Conservation (phyloP, 2,888 invertebrate genomes). For the Drosophila mulleri region DNA sequence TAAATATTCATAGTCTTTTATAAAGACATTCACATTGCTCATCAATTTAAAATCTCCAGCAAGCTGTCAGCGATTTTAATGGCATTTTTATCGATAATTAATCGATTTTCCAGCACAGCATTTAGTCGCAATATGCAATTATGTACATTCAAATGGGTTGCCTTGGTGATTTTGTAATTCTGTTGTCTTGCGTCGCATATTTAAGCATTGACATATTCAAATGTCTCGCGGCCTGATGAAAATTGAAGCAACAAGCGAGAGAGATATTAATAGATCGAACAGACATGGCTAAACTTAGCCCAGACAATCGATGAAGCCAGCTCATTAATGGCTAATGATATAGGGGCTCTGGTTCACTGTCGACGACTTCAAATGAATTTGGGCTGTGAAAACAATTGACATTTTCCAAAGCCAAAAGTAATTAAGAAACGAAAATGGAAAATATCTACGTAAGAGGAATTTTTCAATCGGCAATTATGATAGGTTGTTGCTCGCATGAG, state of each 20-base stretch:
- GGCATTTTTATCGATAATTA: constrained; percentile 1
- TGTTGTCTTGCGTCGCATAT: constrained; percentile 8
- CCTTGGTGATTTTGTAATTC: constrained; percentile 2
- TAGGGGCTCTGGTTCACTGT: not conserved
- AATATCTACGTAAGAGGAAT: not conserved
- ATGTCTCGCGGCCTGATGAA: constrained; percentile 7
- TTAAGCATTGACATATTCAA: constrained; percentile 33
- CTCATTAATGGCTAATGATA: constrained; percentile 14
- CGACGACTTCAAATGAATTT: not conserved
- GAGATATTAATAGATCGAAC: constrained; percentile 15
- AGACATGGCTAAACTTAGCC: constrained; percentile 12
- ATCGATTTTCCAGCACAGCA: not conserved
- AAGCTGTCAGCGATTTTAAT: not conserved
- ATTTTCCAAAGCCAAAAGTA: constrained; percentile 8
- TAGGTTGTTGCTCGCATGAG: not conserved
- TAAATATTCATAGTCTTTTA: not conserved
- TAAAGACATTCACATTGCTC: not conserved
- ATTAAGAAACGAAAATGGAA: constrained; percentile 8
- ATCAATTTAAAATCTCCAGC: not conserved
- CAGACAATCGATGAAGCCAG: constrained; percentile 9
- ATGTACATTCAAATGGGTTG: not conserved
- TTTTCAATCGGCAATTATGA: not conserved
- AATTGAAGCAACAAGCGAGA: constrained; percentile 9
- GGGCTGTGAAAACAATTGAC: constrained; percentile 16
- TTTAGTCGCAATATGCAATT: not conserved